Evolutionary conservation across 2,888 invertebrate species (phyloP).

Genomic region (Odontothrips loti): DNA sequence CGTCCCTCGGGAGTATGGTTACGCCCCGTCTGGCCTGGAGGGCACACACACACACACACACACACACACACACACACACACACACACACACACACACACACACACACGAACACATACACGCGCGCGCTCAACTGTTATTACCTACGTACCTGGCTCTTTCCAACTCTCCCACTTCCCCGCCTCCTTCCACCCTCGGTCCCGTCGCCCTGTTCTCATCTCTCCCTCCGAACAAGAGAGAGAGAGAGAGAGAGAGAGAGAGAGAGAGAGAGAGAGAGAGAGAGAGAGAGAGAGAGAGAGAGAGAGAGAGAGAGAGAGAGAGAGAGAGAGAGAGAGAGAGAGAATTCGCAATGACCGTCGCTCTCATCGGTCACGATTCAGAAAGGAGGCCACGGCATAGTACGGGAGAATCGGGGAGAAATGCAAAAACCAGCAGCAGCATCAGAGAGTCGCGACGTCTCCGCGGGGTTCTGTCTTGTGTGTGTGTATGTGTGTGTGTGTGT

Average conservation of each 20-base stretch:
- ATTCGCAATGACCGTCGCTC: no score
- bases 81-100: neutral
- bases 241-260: conserved; percentile 7
- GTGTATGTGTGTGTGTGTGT: no score
- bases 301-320: conserved; percentile 9
- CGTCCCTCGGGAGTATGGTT: neutral
- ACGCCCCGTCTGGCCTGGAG: neutral
- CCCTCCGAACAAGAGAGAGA: no score
- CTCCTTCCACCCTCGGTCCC: no score
- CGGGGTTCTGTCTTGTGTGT: no score
- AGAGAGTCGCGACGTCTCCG: no score
- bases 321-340: neutral
- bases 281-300: conserved; percentile 18
- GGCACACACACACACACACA: neutral
- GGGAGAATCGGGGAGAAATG: no score
- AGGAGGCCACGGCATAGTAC: no score
- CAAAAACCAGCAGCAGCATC: no score
- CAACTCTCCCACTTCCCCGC: neutral
- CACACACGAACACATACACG: neutral
- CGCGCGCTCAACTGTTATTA: neutral
- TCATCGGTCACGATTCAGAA: no score
- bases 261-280: conserved; percentile 18
- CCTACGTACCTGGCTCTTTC: neutral
- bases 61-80: no score
- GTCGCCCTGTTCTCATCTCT: no score